A percentile compares a stretch with the other conserved stretches of the same genome.
Conservation (phyloP, 1,140 invertebrate genomes). For the Triops longicaudatus region DNA sequence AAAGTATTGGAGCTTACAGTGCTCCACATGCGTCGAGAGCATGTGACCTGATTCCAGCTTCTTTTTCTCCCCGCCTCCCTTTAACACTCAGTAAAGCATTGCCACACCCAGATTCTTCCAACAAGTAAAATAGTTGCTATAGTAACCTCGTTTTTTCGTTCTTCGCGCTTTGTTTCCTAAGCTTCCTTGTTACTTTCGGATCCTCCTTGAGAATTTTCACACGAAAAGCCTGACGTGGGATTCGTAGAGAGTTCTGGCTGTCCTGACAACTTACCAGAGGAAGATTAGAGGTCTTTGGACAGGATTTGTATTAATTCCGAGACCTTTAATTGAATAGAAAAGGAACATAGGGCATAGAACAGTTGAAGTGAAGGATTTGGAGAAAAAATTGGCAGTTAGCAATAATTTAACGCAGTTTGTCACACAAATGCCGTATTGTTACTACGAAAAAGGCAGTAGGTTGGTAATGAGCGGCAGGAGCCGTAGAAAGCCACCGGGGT, state of each 20-base stretch:
- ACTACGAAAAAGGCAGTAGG: not conserved
- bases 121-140: not conserved
- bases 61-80: not conserved
- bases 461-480: not conserved
- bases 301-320: too few relatives aligned
- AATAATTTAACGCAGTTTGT: not conserved
- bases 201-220: too few relatives aligned
- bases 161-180: too few relatives aligned
- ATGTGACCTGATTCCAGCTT: not conserved
- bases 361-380: too few relatives aligned
- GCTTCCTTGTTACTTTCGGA: too few relatives aligned
- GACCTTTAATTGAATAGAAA: too few relatives aligned
- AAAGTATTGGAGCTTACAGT: not conserved
- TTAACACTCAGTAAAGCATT: not conserved
- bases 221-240: too few relatives aligned
- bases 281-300: too few relatives aligned
- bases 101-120: not conserved
- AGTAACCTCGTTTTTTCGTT: not conserved
- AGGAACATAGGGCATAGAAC: too few relatives aligned
- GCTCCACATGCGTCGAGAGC: not conserved
- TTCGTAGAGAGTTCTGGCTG: too few relatives aligned
- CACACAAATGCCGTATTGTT: not conserved
- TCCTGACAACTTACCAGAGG: too few relatives aligned
- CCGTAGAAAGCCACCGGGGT: not conserved
- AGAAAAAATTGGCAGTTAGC: too few relatives aligned